Evolutionary conservation across 2,888 invertebrate species (phyloP), one percentile per base, ranked within the genome.

Genomic region (Maniola hyperantus): DNA sequence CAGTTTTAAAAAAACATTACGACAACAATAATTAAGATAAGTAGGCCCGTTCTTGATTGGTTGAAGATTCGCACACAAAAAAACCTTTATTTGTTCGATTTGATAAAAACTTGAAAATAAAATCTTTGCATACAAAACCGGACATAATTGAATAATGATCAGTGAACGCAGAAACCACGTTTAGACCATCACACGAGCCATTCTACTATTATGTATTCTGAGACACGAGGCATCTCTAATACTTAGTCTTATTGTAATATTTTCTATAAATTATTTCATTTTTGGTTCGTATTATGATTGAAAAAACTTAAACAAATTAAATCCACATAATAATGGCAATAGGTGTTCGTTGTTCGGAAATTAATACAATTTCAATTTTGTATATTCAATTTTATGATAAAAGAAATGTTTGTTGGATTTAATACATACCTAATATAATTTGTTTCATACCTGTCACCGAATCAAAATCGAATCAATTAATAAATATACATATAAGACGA

Each of bases 141-240:
- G 69, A 69, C 66, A 63, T 66, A 72, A 67, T 67, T 66, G 65
- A 70, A 73, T 70, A 65, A 69, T 66, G 68, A 64, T 64, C 36
- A 15, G 44, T 63, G 64, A n/a, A 67, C 46, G 63, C 68, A 74
- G 73, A 74, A 75, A 73, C 65, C 57, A 46, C 62, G 67, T 67
- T 64, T 65, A 11, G 59, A 44, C 42, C 36, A 55, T 11, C 36
- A 15, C 18, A 55, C 54, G 36, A 39, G 55, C 36, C 55, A 18
- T 36, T 54, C 36, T 36, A 26, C 26, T 53, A 0, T 13, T 53
- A 4, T n/a, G 13, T 42, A 13, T 42, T 13, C 26, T 26, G 26
- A 26, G 26, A 26, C 26, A 4, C 26, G n/a, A 26, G 26, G 26
- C 26, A 4, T 2, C 26, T 26, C 26, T 26, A 26, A 26, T 26